A percentile compares a stretch with the other conserved stretches of the same genome.
These are phyloP conservation scores for Zygaena filipendulae DNA, from an alignment of 2,888 invertebrate species.

Conservation along the genomic window DNA sequence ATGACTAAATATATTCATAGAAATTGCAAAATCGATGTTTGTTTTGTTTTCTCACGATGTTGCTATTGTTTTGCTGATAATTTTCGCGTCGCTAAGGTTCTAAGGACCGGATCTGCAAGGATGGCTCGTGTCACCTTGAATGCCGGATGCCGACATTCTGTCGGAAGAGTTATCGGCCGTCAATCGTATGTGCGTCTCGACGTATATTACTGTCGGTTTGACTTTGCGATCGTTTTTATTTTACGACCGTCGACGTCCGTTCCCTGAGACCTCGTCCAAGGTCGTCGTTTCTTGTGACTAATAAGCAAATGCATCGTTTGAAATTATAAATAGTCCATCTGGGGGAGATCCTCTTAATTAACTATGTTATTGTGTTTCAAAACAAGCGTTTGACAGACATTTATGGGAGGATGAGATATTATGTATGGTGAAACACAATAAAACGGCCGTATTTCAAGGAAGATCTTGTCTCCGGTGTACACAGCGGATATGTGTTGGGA, in stretches of 20 bases:
- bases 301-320: conserved; percentile 27
- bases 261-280: conserved; percentile 47
- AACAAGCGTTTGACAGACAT: not conserved
- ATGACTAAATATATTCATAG: too few relatives aligned
- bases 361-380: conserved; percentile 4
- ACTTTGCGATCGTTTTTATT: conserved; percentile 53
- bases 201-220: conserved; percentile 53
- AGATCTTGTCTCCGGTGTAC: conserved; percentile 32
- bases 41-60: conserved; percentile 17
- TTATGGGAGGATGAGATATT: not conserved
- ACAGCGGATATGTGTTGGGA: conserved; percentile 45
- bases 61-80: conserved; percentile 21
- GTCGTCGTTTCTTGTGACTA: conserved; percentile 38
- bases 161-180: conserved; percentile 56
- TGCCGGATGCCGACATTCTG: conserved; percentile 59
- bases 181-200: conserved; percentile 57
- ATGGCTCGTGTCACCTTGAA: conserved; percentile 61
- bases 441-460: conserved; percentile 25
- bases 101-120: conserved; percentile 55
- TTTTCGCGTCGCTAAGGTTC: conserved; percentile 23
- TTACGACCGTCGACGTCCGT: conserved; percentile 61
- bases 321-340: conserved; percentile 20
- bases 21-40: conserved; percentile 11
- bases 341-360: conserved; percentile 8
- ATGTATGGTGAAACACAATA: conserved; percentile 22